Percentiles rank a stretch among this genome's conserved stretches.
phyloP scores from a whole-genome alignment of 2,888 invertebrate genomes.

The Xanthia icteritia region DNA sequence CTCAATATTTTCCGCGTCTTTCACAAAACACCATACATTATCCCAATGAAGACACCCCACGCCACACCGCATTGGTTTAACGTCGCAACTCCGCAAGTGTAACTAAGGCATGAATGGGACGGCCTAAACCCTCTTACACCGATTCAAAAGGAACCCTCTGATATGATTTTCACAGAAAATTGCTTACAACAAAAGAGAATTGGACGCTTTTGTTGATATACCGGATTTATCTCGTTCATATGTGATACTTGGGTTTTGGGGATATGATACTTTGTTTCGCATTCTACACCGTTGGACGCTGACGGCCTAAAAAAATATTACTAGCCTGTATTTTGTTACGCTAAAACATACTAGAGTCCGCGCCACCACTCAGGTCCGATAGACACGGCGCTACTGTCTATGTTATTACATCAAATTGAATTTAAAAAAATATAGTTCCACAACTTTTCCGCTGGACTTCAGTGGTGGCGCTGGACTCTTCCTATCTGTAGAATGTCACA shows the following conservation, averaged over 20 bases:
- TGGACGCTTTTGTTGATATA: constrained; percentile 67
- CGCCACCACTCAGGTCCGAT: too few relatives aligned
- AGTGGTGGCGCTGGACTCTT: too few relatives aligned
- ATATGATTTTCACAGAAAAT: constrained; percentile 78
- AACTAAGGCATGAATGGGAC: constrained; percentile 78
- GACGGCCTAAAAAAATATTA: constrained; percentile 22
- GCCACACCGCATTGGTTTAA: constrained; percentile 67
- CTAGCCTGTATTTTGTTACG: constrained; percentile 14
- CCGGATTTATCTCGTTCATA: constrained; percentile 66
- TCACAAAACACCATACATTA: constrained; percentile 57
- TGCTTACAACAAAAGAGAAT: constrained; percentile 75
- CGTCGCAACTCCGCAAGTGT: constrained; percentile 76
- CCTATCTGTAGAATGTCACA: not conserved
- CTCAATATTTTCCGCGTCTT: constrained; percentile 58
- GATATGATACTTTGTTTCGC: constrained; percentile 40
- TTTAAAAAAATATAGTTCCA: too few relatives aligned
- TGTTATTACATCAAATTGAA: too few relatives aligned
- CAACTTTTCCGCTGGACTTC: too few relatives aligned
- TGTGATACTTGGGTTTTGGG: constrained; percentile 39
- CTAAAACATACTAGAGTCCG: not conserved
- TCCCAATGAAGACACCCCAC: constrained; percentile 58
- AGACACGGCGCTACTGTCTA: too few relatives aligned
- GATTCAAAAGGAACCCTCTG: constrained; percentile 75
- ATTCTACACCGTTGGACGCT: constrained; percentile 2
- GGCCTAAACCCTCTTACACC: constrained; percentile 75